phyloP scores from a whole-genome alignment of 2,888 invertebrate species.

The Unio delphinus region DNA sequence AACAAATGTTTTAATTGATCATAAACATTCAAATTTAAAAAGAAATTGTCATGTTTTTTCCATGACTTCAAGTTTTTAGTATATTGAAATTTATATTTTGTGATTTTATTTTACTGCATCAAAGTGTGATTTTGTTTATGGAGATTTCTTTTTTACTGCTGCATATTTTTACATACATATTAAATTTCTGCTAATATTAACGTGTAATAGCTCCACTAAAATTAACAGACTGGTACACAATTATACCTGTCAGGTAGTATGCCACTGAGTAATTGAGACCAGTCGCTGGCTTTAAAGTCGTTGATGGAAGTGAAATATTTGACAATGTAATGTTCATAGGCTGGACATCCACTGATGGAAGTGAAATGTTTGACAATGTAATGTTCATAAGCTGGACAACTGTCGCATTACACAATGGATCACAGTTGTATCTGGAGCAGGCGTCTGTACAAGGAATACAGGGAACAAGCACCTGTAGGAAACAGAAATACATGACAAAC shows the following conservation, averaged over 20 bases:
- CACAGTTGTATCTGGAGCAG: slow-evolving; percentile 38
- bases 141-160: no score
- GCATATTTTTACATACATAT: no score
- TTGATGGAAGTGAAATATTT: slow-evolving; percentile 12
- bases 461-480: slow-evolving; percentile 27
- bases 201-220: no score
- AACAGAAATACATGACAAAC: background rate
- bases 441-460: slow-evolving; percentile 41
- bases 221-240: background rate
- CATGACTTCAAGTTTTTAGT: no score
- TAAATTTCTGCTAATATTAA: no score
- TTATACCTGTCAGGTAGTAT: slow-evolving; percentile 25
- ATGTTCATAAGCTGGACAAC: slow-evolving; percentile 21
- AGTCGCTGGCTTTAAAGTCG: slow-evolving; percentile 11
- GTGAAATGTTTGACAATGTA: slow-evolving; percentile 12
- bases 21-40: no score
- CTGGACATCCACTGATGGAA: slow-evolving; percentile 10
- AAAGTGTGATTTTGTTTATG: no score
- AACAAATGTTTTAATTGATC: no score
- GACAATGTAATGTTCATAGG: slow-evolving; percentile 23
- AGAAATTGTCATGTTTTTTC: no score
- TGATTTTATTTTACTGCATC: no score
- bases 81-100: no score
- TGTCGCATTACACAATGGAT: slow-evolving; percentile 21
- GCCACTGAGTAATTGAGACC: slow-evolving; percentile 2